Conservation (phyloP, 1,140 invertebrate genomes). For the Gyrodactylus salaris region DNA sequence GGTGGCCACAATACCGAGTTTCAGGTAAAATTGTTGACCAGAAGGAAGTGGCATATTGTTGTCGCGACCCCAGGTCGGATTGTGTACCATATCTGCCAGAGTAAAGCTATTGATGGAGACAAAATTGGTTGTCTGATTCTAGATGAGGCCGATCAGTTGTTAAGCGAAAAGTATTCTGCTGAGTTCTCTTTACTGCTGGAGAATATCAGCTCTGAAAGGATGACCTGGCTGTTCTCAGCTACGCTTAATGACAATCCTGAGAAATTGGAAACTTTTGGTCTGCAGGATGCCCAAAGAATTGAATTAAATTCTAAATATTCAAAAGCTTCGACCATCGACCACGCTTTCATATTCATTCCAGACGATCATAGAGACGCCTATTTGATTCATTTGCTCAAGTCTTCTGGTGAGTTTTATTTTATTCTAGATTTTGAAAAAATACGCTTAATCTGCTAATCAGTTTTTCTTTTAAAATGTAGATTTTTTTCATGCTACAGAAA, state of each 20-base stretch:
- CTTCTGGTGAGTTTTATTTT: too few relatives aligned
- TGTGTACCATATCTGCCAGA: constrained; percentile 39
- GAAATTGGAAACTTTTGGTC: constrained; percentile 43
- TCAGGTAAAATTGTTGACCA: background rate
- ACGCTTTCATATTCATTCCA: background rate
- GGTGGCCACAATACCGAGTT: background rate
- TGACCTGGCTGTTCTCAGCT: background rate
- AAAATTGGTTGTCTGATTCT: constrained; percentile 44
- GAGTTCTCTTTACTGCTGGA: constrained; percentile 43
- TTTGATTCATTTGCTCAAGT: background rate
- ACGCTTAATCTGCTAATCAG: too few relatives aligned
- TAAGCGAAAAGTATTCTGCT: background rate
- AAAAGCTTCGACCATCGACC: constrained; percentile 15
- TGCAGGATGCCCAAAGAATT: constrained; percentile 49
- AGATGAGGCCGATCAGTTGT: constrained; percentile 51
- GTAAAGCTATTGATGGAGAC: constrained; percentile 25
- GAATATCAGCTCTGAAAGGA: background rate
- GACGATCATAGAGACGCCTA: background rate
- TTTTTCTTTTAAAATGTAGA: too few relatives aligned
- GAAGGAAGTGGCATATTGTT: constrained; percentile 16
- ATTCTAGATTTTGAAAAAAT: too few relatives aligned
- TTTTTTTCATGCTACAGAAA: too few relatives aligned
- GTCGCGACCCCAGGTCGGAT: constrained; percentile 70
- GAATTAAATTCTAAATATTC: constrained; percentile 39
- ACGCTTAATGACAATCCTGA: background rate